These are phyloP conservation scores for Synchiropus splendidus DNA, from an alignment of 2,113 vertebrate species.

Conservation along the genomic window DNA sequence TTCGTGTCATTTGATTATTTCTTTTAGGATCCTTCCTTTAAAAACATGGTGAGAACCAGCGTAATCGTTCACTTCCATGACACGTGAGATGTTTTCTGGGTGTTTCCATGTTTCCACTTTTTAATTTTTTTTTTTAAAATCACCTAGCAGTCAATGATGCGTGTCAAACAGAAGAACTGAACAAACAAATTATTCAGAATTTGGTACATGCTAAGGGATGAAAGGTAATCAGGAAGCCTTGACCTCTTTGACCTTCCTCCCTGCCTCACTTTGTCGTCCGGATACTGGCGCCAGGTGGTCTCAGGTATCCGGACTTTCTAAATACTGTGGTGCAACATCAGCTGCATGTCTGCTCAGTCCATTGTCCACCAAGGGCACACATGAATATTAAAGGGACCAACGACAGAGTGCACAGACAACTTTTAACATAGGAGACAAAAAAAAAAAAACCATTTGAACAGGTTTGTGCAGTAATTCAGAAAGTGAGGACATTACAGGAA, in stretches of 20 bases:
- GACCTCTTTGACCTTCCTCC: constrained; percentile 10
- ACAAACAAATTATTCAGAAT: neutral
- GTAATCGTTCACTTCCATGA: neutral
- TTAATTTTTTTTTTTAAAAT: no score
- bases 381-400: constrained; percentile 56
- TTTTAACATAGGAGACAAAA: no score
- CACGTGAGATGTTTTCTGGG: no score
- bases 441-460: no score
- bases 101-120: no score
- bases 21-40: neutral
- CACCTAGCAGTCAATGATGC: no score
- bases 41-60: neutral
- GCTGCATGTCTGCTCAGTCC: constrained; percentile 25
- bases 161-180: no score
- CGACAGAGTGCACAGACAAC: neutral
- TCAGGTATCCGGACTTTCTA: constrained; percentile 38
- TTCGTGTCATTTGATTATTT: no score
- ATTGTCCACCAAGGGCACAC: constrained; percentile 36
- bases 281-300: constrained; percentile 12
- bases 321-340: constrained; percentile 28
- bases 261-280: constrained; percentile 16
- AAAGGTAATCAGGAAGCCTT: neutral
- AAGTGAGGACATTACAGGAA: constrained; percentile 1
- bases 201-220: no score
- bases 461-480: no score